These are phyloP conservation scores for Erannis defoliaria DNA, from an alignment of 2,888 invertebrate species.

Conservation along the genomic window DNA sequence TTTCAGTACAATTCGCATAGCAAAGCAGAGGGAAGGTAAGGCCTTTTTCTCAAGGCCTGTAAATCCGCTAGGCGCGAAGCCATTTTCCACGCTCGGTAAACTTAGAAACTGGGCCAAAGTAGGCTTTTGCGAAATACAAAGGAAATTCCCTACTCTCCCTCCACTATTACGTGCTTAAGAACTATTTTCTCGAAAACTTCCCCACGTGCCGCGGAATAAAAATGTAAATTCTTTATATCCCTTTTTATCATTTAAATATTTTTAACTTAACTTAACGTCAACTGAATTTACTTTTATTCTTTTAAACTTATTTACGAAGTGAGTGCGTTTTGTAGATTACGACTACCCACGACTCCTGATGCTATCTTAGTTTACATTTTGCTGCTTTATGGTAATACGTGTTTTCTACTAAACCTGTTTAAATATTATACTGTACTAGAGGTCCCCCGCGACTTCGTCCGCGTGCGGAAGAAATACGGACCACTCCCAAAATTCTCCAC, in stretches of 20 bases:
- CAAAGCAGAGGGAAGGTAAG: conserved; percentile 49
- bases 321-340: conserved; percentile 14
- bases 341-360: not conserved
- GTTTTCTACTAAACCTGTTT: not conserved
- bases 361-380: conserved; percentile 2
- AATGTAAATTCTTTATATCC: conserved; percentile 64
- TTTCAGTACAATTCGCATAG: conserved; percentile 17
- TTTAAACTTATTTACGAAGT: conserved; percentile 18
- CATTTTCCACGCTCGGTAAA: conserved; percentile 81
- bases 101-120: conserved; percentile 83
- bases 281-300: conserved; percentile 36
- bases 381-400: conserved; percentile 2
- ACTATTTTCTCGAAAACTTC: conserved; percentile 71
- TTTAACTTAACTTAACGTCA: conserved; percentile 38
- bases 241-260: conserved; percentile 53
- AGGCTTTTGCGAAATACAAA: conserved; percentile 80
- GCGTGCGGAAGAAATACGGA: too few species aligned
- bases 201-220: conserved; percentile 67
- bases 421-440: not conserved
- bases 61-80: conserved; percentile 76
- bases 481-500: too few species aligned
- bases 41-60: conserved; percentile 66
- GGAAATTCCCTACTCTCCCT: conserved; percentile 67
- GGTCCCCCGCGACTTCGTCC: too few species aligned
- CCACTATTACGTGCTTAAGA: conserved; percentile 77